A percentile compares a stretch with the other conserved stretches of the same genome.
These are phyloP conservation scores for Drosophila kuntzei DNA, from an alignment of 2,888 invertebrate genomes.

Conservation along the genomic window DNA sequence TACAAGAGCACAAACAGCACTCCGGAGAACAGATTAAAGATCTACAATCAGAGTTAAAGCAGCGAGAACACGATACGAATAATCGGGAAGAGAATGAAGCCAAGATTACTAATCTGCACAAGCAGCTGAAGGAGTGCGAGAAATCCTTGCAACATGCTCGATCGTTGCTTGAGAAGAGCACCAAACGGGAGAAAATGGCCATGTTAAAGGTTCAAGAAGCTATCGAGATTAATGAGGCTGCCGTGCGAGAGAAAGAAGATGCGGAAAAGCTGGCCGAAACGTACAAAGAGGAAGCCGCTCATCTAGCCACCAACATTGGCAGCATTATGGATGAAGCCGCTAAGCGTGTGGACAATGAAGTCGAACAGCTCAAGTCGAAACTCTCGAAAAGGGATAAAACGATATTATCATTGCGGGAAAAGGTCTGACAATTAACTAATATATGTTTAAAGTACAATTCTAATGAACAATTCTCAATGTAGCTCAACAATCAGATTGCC, in stretches of 20 bases:
- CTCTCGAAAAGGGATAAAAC: slow-evolving; percentile 87
- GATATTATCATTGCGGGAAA: slow-evolving; percentile 86
- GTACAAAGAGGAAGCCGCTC: slow-evolving; percentile 87
- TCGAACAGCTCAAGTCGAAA: slow-evolving; percentile 87
- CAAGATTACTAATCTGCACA: slow-evolving; percentile 65
- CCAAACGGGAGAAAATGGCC: slow-evolving; percentile 86
- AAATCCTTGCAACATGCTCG: slow-evolving; percentile 85
- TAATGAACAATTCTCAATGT: not conserved
- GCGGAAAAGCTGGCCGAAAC: slow-evolving; percentile 86
- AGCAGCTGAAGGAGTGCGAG: slow-evolving; percentile 84
- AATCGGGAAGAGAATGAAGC: slow-evolving; percentile 17
- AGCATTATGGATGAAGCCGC: slow-evolving; percentile 87
- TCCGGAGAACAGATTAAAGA: slow-evolving; percentile 53
- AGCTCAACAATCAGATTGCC: slow-evolving; percentile 58
- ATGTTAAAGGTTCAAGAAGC: slow-evolving; percentile 87
- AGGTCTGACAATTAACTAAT: slow-evolving; percentile 62
- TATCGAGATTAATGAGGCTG: slow-evolving; percentile 86
- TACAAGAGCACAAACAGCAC: slow-evolving; percentile 67
- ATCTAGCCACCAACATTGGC: slow-evolving; percentile 86
- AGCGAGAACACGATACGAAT: not conserved
- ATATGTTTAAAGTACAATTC: not conserved
- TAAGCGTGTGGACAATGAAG: slow-evolving; percentile 87
- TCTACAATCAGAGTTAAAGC: slow-evolving; percentile 60
- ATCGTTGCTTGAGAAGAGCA: slow-evolving; percentile 83
- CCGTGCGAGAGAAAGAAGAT: slow-evolving; percentile 87